Base-by-base conservation (phyloP, 2,888 invertebrate genomes). In the Psococerastis gibbosa region DNA sequence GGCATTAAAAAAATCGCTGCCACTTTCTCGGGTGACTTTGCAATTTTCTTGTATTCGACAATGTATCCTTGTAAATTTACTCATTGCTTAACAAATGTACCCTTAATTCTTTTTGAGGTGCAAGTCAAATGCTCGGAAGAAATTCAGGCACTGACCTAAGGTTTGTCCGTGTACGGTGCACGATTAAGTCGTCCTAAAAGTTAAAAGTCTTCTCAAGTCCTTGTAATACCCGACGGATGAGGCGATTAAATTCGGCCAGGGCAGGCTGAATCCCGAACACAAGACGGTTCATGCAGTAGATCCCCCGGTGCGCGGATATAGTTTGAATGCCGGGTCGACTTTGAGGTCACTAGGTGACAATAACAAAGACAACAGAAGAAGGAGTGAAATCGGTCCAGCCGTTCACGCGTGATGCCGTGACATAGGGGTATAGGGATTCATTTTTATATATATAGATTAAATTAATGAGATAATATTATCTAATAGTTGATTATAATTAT, bases 101-200 rank as follows among this genome's bases (percentile, higher is more conserved):
- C 45, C 35, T 50, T 47, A n/a, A n/a, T n/a, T n/a, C n/a, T n/a
- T n/a, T n/a, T n/a, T n/a, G n/a, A n/a, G n/a, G n/a, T n/a, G n/a
- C n/a, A n/a, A n/a, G n/a, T n/a, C n/a, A n/a, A n/a, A n/a, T n/a
- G n/a, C n/a, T n/a, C n/a, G n/a, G n/a, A n/a, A n/a, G n/a, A n/a
- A n/a, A n/a, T n/a, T n/a, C n/a, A n/a, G n/a, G n/a, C n/a, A n/a
- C n/a, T n/a, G n/a, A n/a, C n/a, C n/a, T n/a, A n/a, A 17, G 8
- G 46, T 43, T 15, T 11, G 17, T 20, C 48, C 46, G 22, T 49
- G 45, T n/a, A n/a, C n/a, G n/a, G n/a, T n/a, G n/a, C 17, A 49
- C 38, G n/a, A 48, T 41, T 3, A 49, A 42, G 13, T 51, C 49
- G 31, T 50, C 50, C 35, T 22, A 3, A 46, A 8, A 45, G 16